Evolutionary conservation across 2,113 vertebrate genomes (phyloP).

Genomic region (Tiliqua scincoides): DNA sequence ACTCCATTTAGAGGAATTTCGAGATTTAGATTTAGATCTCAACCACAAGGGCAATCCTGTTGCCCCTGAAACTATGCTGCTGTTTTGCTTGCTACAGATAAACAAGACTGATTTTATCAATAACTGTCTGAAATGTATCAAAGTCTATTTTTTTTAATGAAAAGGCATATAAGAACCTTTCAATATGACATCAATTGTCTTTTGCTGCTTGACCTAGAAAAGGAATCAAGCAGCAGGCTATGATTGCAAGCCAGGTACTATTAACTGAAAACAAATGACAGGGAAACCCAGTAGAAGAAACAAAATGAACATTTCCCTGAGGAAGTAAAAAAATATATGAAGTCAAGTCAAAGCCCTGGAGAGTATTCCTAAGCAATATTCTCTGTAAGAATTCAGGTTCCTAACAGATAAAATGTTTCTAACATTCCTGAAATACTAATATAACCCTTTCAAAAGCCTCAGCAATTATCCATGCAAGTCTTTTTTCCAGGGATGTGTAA

Average conservation of each 20-base stretch:
- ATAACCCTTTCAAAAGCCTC: no score
- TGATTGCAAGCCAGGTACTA: not conserved
- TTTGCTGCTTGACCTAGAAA: not conserved
- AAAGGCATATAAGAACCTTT: not conserved
- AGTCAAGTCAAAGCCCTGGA: no score
- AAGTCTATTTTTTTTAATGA: not conserved
- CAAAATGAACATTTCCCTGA: not conserved
- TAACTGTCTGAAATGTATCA: not conserved
- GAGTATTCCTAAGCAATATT: no score
- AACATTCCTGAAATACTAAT: not conserved
- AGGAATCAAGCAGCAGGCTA: not conserved
- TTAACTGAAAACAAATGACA: not conserved
- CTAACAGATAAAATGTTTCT: not conserved
- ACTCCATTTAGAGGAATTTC: no score
- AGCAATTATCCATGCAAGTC: no score
- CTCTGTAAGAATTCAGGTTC: not conserved
- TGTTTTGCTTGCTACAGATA: not conserved
- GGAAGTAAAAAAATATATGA: no score
- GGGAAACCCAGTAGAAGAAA: not conserved
- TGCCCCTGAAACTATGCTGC: not conserved
- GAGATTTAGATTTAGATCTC: not conserved
- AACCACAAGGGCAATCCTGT: not conserved
- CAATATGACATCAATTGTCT: not conserved
- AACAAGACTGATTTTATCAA: not conserved
- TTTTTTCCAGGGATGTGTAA: no score